phyloP scores from a whole-genome alignment of 2,797 vertebrate genomes.

The Fistularia tabacaria region DNA sequence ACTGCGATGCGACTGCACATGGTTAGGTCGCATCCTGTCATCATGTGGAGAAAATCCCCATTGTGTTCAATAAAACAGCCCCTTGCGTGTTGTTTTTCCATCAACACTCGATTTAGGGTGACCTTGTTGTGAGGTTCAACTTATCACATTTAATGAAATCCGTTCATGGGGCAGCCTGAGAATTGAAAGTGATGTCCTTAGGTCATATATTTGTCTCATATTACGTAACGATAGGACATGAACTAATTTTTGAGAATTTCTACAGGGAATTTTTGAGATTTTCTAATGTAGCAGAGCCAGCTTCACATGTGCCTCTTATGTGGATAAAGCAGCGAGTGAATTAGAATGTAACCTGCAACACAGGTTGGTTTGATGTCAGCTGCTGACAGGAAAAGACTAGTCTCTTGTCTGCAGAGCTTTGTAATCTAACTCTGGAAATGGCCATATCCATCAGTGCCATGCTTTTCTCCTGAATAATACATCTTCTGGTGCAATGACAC shows the following conservation, averaged over 20 bases:
- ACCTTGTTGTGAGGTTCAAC: constrained; percentile 11
- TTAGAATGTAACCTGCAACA: constrained; percentile 11
- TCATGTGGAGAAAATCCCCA: background rate
- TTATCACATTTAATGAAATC: background rate
- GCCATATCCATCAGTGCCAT: constrained; percentile 26
- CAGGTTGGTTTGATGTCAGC: constrained; percentile 14
- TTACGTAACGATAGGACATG: no score
- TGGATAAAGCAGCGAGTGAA: constrained; percentile 5
- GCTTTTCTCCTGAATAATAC: constrained; percentile 59
- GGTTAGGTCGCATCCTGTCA: no score
- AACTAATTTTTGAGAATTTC: no score
- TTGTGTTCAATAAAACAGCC: constrained; percentile 15
- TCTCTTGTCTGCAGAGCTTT: constrained; percentile 22
- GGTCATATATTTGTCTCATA: no score
- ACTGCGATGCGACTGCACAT: no score
- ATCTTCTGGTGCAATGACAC: constrained; percentile 57
- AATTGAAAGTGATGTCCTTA: background rate
- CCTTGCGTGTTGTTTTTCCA: constrained; percentile 15
- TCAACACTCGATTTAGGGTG: constrained; percentile 15
- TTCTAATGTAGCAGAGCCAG: no score
- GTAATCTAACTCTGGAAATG: constrained; percentile 24
- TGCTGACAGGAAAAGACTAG: constrained; percentile 16
- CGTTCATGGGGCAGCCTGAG: background rate
- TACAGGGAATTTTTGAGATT: no score
- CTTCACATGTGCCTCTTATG: no score